phyloP scores from a whole-genome alignment of 1,140 invertebrate species.

The Plodia interpunctella region DNA sequence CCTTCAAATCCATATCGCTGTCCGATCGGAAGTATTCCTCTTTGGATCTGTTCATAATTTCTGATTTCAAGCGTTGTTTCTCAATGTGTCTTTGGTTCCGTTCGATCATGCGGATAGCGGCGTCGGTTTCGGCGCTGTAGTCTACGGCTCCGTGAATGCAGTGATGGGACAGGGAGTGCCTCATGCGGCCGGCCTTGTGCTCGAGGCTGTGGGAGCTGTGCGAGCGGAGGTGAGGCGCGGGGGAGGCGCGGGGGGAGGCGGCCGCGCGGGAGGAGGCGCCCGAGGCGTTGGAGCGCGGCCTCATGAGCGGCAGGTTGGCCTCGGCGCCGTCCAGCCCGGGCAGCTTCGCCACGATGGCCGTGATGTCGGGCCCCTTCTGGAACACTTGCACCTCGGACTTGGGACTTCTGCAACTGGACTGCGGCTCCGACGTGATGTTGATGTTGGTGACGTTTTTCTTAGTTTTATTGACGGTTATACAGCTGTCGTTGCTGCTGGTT shows the following conservation, averaged over 20 bases:
- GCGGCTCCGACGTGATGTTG: slow-evolving; percentile 74
- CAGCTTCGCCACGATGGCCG: slow-evolving; percentile 77
- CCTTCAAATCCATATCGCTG: slow-evolving; percentile 50
- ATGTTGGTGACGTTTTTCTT: slow-evolving; percentile 80
- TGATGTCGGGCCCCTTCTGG: slow-evolving; percentile 74
- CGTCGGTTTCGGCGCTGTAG: slow-evolving; percentile 78
- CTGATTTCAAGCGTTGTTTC: slow-evolving; percentile 55
- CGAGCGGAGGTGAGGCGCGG: slow-evolving; percentile 47
- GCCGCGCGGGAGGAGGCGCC: slow-evolving; percentile 73
- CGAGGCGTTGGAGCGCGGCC: slow-evolving; percentile 77
- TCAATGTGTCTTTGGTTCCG: slow-evolving; percentile 74
- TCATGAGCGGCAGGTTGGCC: slow-evolving; percentile 63
- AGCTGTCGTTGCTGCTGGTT: slow-evolving; percentile 58
- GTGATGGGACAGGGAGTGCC: slow-evolving; percentile 68
- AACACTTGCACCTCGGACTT: slow-evolving; percentile 80
- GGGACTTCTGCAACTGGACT: slow-evolving; percentile 36
- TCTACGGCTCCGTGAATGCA: slow-evolving; percentile 66
- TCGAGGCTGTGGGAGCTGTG: slow-evolving; percentile 73
- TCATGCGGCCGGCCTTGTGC: slow-evolving; percentile 62
- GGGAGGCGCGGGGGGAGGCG: slow-evolving; percentile 53
- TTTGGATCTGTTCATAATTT: slow-evolving; percentile 42
- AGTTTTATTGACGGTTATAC: slow-evolving; percentile 73
- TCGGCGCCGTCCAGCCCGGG: slow-evolving; percentile 78
- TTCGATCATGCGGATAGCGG: slow-evolving; percentile 74
- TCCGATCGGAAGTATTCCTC: slow-evolving; percentile 58